These are phyloP conservation scores for Lasioglossum vierecki DNA, from an alignment of 2,888 invertebrate genomes.

Conservation along the genomic window DNA sequence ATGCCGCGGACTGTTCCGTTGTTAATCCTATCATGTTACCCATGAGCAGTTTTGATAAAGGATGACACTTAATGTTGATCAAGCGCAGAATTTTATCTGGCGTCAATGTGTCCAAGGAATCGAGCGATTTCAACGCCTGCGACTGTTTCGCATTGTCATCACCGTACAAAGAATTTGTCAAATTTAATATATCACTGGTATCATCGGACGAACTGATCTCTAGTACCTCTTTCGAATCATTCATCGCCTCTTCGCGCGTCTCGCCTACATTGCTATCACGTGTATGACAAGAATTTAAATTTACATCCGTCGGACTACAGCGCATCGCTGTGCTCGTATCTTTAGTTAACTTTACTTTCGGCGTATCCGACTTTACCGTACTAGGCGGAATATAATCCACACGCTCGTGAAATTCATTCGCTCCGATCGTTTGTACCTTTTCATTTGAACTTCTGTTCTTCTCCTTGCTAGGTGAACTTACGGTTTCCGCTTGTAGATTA, in stretches of 20 bases:
- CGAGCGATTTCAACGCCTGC: conserved; percentile 40
- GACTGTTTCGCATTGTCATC: conserved; percentile 28
- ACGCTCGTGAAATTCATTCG: conserved; percentile 43
- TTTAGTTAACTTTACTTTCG: conserved; percentile 27
- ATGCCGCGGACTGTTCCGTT: conserved; percentile 72
- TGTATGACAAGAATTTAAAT: conserved; percentile 3
- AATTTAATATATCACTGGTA: neutral
- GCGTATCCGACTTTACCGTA: conserved; percentile 16
- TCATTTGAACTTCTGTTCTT: conserved; percentile 28
- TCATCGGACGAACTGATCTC: conserved; percentile 5
- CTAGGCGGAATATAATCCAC: conserved; percentile 36
- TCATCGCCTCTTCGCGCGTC: conserved; percentile 9
- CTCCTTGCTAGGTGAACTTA: conserved; percentile 43
- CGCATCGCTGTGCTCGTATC: neutral
- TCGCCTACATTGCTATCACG: conserved; percentile 12
- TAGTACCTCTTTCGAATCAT: neutral
- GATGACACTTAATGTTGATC: conserved; percentile 77
- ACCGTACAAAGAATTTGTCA: conserved; percentile 17
- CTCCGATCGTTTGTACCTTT: conserved; percentile 10
- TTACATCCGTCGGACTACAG: neutral
- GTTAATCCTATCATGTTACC: conserved; percentile 79
- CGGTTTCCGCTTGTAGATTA: conserved; percentile 41
- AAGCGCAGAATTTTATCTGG: conserved; percentile 79
- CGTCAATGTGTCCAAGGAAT: conserved; percentile 73
- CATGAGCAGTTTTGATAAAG: conserved; percentile 79